These are phyloP conservation scores for Chelonus formosanus DNA, from an alignment of 2,888 invertebrate genomes.

Conservation along the genomic window DNA sequence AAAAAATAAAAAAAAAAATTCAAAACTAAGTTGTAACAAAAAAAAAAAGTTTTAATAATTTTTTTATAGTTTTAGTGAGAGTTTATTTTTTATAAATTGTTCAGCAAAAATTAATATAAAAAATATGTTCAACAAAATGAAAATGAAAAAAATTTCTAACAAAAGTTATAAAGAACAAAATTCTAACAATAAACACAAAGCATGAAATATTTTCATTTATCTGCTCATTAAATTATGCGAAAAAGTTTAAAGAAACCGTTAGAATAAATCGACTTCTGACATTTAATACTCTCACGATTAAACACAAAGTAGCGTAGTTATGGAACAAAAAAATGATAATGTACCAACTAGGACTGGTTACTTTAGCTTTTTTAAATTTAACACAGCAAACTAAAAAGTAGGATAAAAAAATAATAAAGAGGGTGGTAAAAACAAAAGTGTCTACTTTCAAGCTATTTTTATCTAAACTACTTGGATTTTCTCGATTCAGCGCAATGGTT, in stretches of 20 bases:
- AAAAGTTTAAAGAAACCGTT: neutral
- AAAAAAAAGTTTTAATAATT: too few species aligned
- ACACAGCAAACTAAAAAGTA: constrained; percentile 15
- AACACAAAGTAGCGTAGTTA: neutral
- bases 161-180: too few species aligned
- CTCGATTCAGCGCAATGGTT: constrained; percentile 28
- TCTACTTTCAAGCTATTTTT: constrained; percentile 51
- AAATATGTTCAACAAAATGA: too few species aligned
- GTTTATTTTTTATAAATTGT: too few species aligned
- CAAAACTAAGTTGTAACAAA: too few species aligned
- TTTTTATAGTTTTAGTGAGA: too few species aligned
- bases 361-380: neutral
- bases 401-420: constrained; percentile 12
- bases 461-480: constrained; percentile 42
- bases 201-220: too few species aligned
- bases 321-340: neutral
- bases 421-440: constrained; percentile 42
- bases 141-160: too few species aligned
- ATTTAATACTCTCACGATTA: neutral
- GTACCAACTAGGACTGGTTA: neutral
- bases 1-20: too few species aligned
- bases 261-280: neutral
- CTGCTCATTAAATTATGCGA: neutral
- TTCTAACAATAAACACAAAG: too few species aligned
- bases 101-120: too few species aligned